Percentiles rank a stretch among this genome's conserved stretches.
phyloP scores from a whole-genome alignment of 1,140 invertebrate species.

The Coboldia fuscipes region DNA sequence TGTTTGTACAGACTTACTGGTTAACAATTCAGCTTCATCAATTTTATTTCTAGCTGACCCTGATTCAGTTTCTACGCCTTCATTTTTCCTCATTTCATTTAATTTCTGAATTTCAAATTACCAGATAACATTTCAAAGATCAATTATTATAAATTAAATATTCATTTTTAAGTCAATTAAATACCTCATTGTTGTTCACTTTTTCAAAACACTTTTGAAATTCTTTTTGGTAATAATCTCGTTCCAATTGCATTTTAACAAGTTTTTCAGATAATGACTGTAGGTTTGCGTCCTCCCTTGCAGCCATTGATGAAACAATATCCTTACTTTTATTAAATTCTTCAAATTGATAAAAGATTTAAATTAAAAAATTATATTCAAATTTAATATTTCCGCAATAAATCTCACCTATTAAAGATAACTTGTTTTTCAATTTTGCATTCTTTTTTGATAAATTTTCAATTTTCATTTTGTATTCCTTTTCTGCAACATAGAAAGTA shows the following conservation, averaged over 20 bases:
- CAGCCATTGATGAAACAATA: background rate
- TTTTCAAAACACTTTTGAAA: constrained; percentile 14
- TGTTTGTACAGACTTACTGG: constrained; percentile 9
- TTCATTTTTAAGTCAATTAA: too few relatives aligned
- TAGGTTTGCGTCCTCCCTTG: too few relatives aligned
- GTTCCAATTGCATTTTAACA: constrained; percentile 12
- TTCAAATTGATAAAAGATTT: background rate
- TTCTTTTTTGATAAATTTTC: constrained; percentile 7
- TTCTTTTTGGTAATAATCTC: constrained; percentile 19
- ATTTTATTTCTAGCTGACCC: too few relatives aligned
- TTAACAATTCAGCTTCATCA: too few relatives aligned
- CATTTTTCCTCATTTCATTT: too few relatives aligned
- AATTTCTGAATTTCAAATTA: too few relatives aligned
- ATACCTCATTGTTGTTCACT: constrained; percentile 9
- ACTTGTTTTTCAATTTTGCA: constrained; percentile 12
- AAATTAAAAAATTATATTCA: constrained; percentile 1
- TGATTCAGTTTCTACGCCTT: too few relatives aligned
- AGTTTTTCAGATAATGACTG: too few relatives aligned
- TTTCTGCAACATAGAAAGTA: constrained; percentile 4
- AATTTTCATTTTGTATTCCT: constrained; percentile 7
- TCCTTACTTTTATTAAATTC: background rate
- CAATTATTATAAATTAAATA: too few relatives aligned
- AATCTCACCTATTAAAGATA: constrained; percentile 10
- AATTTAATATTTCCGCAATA: constrained; percentile 6
- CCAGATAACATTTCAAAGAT: too few relatives aligned